Evolutionary conservation across 2,888 invertebrate genomes (phyloP), one percentile per base, ranked within the genome.

Genomic region (Blera fallax): DNA sequence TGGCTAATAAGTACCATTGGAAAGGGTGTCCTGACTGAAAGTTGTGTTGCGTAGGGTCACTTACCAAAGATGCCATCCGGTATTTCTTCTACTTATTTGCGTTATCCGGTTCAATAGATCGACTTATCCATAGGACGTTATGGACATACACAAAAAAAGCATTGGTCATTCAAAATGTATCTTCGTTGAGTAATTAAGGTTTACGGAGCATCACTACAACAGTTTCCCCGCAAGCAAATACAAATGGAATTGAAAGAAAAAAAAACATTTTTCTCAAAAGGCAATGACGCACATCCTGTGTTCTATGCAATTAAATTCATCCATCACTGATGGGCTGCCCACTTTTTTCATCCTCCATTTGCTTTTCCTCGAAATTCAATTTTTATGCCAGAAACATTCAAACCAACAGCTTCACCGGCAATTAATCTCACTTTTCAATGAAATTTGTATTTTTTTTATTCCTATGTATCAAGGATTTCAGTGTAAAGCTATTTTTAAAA

Each of bases 211-310:
- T 58, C 5, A 37, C 58, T 37, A 11, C 16, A 21, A 10, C 18
- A 24, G 34, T 11, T 4, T n/a, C 21, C n/a, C n/a, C 24, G 27
- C 4, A 45, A 16, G 5, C 8, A 18, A 54, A 54, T 3, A 34
- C 27, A 3, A 4, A 16, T 6, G 1, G 3, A 7, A 14, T 1
- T 2, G 21, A 1, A 21, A 1, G 32, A 32, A 8, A 40, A 14
- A 40, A 40, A 40, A 40, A 14, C 14, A 5, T 1, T 4, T 14
- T 4, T 0, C 40, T 40, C 40, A 2, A 8, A 24, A 11, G 11
- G 37, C 37, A 45, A 62, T 27, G 43, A 14, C 60, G 60, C 60
- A 62, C 60, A 62, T 43, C 43, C 43, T 60, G 60, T 60, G 60
- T 60, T 62, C 60, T 43, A 43, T 62, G 11, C 43, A 29, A 62